phyloP scores from a whole-genome alignment of 2,888 invertebrate species.

The Smittia aterrima region DNA sequence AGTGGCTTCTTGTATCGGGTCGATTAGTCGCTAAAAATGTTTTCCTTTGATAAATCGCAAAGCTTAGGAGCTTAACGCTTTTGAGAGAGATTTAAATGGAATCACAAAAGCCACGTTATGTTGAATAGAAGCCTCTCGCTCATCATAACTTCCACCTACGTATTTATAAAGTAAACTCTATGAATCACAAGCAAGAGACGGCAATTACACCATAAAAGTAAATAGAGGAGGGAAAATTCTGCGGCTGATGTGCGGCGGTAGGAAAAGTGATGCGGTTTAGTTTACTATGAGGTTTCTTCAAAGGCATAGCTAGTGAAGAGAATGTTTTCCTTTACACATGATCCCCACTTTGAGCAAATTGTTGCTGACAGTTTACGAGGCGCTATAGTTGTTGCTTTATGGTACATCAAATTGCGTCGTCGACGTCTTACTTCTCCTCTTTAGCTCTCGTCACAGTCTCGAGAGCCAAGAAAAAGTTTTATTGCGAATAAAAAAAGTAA shows the following conservation, averaged over 20 bases:
- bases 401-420: not conserved
- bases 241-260: not conserved
- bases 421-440: not conserved
- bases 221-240: not conserved
- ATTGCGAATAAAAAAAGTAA: not conserved
- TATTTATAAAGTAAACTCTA: not conserved
- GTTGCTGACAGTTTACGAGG: conserved; percentile 38
- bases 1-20: no score
- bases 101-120: not conserved
- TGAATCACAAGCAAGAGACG: conserved; percentile 15
- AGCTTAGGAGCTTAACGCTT: not conserved
- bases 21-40: not conserved
- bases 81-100: not conserved
- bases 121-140: not conserved
- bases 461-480: not conserved
- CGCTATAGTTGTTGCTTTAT: conserved; percentile 21
- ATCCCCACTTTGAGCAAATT: conserved; percentile 23
- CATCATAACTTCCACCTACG: conserved; percentile 20
- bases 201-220: conserved; percentile 38
- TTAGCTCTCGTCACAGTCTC: not conserved
- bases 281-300: not conserved
- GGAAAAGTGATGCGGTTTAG: not conserved
- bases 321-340: conserved; percentile 28
- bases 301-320: not conserved
- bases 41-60: not conserved